These are phyloP conservation scores for Petrosia ficiformis DNA, from an alignment of 37 sponge, comb jelly and placozoan species.

Conservation along the genomic window DNA sequence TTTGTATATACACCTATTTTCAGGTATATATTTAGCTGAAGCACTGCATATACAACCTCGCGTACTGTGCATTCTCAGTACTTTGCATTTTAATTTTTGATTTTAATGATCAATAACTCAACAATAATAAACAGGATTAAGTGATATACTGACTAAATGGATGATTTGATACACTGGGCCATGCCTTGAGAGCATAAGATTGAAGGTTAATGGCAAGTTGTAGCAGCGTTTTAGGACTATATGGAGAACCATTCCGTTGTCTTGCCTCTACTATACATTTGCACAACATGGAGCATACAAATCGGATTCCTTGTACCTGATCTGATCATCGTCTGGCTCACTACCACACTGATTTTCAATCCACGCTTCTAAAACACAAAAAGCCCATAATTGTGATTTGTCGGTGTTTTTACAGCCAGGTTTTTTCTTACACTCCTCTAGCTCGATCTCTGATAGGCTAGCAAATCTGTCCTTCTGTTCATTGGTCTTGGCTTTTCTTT, in stretches of 20 bases:
- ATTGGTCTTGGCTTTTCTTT: too few species aligned
- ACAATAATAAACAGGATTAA: too few species aligned
- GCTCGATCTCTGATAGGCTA: not conserved
- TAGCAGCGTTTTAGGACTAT: not conserved
- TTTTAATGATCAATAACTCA: too few species aligned
- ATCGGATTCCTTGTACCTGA: not conserved
- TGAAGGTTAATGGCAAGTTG: not conserved
- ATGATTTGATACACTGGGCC: too few species aligned
- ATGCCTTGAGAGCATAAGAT: not conserved
- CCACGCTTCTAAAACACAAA: not conserved
- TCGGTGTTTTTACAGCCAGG: not conserved
- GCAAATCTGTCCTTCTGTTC: too few species aligned
- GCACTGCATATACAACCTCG: too few species aligned
- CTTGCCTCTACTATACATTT: not conserved
- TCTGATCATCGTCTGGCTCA: not conserved
- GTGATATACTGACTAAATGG: too few species aligned
- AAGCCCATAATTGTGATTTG: not conserved
- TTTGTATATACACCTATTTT: too few species aligned
- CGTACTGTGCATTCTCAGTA: too few species aligned
- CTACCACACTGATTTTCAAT: not conserved
- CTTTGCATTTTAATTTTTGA: too few species aligned
- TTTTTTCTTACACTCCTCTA: not conserved
- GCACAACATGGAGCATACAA: not conserved
- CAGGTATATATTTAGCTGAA: too few species aligned
- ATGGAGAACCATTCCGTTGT: not conserved